Conservation (phyloP, 2,797 vertebrate species). For the Heterohyrax brucei region DNA sequence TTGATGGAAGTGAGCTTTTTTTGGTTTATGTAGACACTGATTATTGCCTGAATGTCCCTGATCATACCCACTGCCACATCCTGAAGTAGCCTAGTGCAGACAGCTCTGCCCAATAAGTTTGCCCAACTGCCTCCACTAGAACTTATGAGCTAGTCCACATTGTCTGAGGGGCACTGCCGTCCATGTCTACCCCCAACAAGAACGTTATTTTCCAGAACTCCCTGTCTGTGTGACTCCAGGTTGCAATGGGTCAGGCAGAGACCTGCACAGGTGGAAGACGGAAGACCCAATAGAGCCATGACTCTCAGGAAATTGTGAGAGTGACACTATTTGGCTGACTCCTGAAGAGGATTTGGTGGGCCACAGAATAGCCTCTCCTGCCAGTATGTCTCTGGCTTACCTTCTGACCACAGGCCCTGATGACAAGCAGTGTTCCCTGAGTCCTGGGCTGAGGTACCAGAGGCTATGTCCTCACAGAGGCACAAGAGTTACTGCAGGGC, state of each 20-base stretch:
- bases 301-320: accelerated
- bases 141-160: no score
- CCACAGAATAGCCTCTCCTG: not conserved
- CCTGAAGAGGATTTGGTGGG: not conserved
- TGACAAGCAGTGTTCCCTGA: accelerated
- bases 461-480: accelerated
- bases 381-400: accelerated
- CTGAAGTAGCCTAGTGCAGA: no score
- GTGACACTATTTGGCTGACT: accelerated
- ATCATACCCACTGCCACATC: no score
- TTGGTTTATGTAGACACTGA: no score
- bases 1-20: no score
- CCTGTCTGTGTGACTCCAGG: not conserved
- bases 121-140: no score
- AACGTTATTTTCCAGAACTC: not conserved
- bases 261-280: no score
- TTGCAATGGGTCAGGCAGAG: not conserved
- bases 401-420: not conserved
- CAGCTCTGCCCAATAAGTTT: no score
- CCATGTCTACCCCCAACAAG: accelerated
- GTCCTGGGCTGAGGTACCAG: not conserved
- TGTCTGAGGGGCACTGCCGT: not conserved
- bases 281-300: no score
- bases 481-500: no score
- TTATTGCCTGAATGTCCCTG: no score